Base-by-base conservation (phyloP, 2,113 vertebrate species). In the Ranitomeya imitator region DNA sequence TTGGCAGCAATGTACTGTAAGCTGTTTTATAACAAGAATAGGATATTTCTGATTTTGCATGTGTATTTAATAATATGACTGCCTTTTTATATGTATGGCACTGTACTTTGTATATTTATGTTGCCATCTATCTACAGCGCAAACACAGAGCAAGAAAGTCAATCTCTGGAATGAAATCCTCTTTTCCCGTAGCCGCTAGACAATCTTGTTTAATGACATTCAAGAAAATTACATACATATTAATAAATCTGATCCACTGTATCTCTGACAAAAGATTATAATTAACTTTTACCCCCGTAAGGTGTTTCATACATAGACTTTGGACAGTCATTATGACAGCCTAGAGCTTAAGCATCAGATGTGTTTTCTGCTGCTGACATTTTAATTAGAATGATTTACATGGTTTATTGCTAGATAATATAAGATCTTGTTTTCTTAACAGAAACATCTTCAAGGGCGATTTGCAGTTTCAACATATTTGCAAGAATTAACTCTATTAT, bases 371-470 rank as follows among this genome's bases (percentile, higher is more conserved):
- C 37, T 54, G 71, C 71, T 65, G 87, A 83, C 71, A 88, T 83
- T 88, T 63, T 78, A 83, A 88, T 88, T 83, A 88, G 69, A 83
- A 77, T 83, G n/a, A 77, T 88, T 88, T 88, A 84, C 87, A 83
- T 83, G 69, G 69, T 57, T 52, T 61, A 88, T 78, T 83, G 69
- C 19, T 21, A 10, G 82, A 69, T 69, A 69, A 69, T 69, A 65
- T 52, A 79, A 65, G 51, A 67, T 52, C 54, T 52, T 54, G 23
- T 76, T 76, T 52, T 52, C 73, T 52, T 52, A 76, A 76, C 15
- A 45, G 7, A 51, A 76, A 76, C 73, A 10, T 76, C 73, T 76
- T 76, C 73, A 18, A 76, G 73, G 16, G 37, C 16, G 16, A 51
- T 76, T 73, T 51, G 16, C 2, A 19, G 73, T 19, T 51, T 21